A percentile compares a stretch with the other conserved stretches of the same genome.
These are phyloP conservation scores for Sebastolobus alascanus DNA, from an alignment of 2,797 vertebrate genomes.

Conservation along the genomic window DNA sequence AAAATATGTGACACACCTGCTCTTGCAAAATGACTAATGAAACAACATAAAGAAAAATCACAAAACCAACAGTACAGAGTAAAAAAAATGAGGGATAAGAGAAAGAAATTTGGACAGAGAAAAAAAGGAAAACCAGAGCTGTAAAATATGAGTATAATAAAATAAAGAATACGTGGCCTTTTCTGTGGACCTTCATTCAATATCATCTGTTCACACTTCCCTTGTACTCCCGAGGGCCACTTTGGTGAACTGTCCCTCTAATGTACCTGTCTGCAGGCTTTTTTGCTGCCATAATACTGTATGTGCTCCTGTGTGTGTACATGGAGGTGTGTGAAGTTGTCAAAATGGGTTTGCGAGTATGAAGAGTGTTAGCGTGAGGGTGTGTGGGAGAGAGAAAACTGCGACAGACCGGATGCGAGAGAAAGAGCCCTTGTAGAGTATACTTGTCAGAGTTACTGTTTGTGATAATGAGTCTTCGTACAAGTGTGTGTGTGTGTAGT, in stretches of 20 bases:
- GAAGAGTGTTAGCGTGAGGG: not conserved
- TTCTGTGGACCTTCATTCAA: constrained; percentile 4
- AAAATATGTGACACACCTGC: constrained; percentile 1
- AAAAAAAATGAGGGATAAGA: not conserved
- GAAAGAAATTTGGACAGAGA: not conserved
- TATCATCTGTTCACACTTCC: not conserved
- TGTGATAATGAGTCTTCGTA: constrained; percentile 52
- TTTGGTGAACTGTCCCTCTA: constrained; percentile 18
- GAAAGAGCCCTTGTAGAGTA: constrained; percentile 27
- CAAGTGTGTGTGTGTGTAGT: not conserved
- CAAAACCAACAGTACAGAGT: not conserved
- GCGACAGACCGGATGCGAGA: constrained; percentile 14
- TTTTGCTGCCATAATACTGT: not conserved
- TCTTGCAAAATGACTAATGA: constrained; percentile 6
- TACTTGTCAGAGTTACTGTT: constrained; percentile 46
- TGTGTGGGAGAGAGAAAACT: constrained; percentile 8
- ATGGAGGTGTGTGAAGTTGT: constrained; percentile 1
- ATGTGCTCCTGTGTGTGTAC: not conserved
- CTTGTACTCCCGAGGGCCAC: constrained; percentile 7
- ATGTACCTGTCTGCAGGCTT: constrained; percentile 28
- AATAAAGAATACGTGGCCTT: not conserved
- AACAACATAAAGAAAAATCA: not conserved
- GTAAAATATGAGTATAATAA: not conserved
- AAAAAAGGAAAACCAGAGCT: constrained; percentile 7
- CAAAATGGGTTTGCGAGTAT: constrained; percentile 8